Conservation (phyloP, 2,888 invertebrate genomes). For the Cremastinae sp. region DNA sequence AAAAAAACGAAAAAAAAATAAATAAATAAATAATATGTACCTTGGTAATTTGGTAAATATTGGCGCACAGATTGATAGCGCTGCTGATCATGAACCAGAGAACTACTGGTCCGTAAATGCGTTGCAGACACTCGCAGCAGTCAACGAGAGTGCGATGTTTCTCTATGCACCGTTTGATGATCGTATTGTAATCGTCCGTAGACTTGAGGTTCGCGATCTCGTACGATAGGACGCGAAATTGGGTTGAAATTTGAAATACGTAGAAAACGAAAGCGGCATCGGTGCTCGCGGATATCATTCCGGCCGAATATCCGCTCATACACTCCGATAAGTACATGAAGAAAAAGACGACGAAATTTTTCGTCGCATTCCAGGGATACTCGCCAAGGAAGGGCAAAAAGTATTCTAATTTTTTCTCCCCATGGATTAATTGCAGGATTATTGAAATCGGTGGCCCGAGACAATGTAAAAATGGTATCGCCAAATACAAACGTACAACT, state of each 20-base stretch:
- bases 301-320: too few species aligned
- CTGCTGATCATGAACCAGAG: conserved; percentile 63
- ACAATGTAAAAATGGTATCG: conserved; percentile 1
- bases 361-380: too few species aligned
- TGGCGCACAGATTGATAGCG: conserved; percentile 64
- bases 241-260: conserved; percentile 65
- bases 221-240: conserved; percentile 56
- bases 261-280: conserved; percentile 66
- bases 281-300: conserved; percentile 58
- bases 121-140: conserved; percentile 59
- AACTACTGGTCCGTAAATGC: conserved; percentile 64
- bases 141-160: conserved; percentile 56
- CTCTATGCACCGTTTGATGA: conserved; percentile 52
- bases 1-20: not conserved
- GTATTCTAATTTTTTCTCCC: too few species aligned
- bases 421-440: not conserved
- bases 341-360: too few species aligned
- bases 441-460: not conserved
- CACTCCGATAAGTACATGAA: too few species aligned
- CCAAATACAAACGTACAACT: not conserved
- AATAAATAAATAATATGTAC: conserved; percentile 35
- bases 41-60: conserved; percentile 65
- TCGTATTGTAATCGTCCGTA: conserved; percentile 24
- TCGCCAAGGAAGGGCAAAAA: too few species aligned
- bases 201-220: conserved; percentile 36